Base-by-base conservation (phyloP, 2,113 vertebrate species). In the Poeciliopsis retropinna region DNA sequence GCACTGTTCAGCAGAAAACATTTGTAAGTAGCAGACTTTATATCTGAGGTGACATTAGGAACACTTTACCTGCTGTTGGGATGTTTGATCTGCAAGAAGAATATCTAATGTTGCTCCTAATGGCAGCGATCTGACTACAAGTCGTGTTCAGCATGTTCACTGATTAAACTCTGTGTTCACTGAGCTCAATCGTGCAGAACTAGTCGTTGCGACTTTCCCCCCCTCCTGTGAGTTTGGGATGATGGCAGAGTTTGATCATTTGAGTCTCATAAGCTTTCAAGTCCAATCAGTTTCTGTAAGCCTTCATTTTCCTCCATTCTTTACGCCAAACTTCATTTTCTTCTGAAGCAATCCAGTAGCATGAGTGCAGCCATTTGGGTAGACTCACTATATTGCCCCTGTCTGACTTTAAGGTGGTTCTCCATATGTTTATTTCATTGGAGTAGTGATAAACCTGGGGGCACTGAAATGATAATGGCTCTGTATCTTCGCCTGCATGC, bases 291-390 rank as follows among this genome's bases (percentile, higher is more conserved):
- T 70, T 74, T 68, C 13, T 75, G 30, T 37, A 31, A 22, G 57
- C 64, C 34, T 61, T 71, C 63, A 57, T 39, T 75, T 60, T 29
- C 70, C 60, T 72, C 57, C 73, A 87, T 73, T 85, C 74, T 79
- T 57, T 67, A 28, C 57, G 34, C 61, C 69, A 22, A 72, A 64
- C 28, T 73, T 88, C 80, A 79, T 66, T 85, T 72, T 87, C 71
- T 65, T 0, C 37, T 64, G 63, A 39, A 87, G 84, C 84, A 92
- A 90, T 91, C 82, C 75, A 47, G 64, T 32, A 51, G 64, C 68
- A 85, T 73, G 65, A 73, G 75, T 29, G 84, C 68, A 32, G 47
- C 73, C 54, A 70, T 83, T 84, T 54, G n/a, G 28, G 67, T 11
- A 30, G 69, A 76, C 61, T 78, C 47, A 28, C 78, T 44, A 85